Evolutionary conservation across 2,888 invertebrate genomes (phyloP), one percentile per base, ranked within the genome.

Genomic region (Lissocephala sabroskyi): DNA sequence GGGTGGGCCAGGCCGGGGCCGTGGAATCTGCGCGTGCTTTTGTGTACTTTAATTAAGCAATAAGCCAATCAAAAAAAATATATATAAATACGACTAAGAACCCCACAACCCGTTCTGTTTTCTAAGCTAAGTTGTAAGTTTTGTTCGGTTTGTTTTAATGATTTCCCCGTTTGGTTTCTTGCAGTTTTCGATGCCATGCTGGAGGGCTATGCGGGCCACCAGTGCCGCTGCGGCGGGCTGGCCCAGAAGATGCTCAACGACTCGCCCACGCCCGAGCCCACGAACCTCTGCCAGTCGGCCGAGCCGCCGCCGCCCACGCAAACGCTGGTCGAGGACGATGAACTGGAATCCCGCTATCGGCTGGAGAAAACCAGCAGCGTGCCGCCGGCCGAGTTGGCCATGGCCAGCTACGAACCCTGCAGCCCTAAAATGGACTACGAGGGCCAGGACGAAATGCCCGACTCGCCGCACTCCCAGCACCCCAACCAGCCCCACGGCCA

Each of bases 171-270:
- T 17, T 53, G 43, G 16, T 44, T 47, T 37, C 28, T 80, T 70
- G 2, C 59, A 80, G 79, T 80, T 43, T 80, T 70, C 52, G 81
- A 80, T 49, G 71, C 59, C 16, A 65, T 64, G n/a, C 44, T 74
- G 56, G 80, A 80, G n/a, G 76, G 50, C 48, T 79, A 79, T 47
- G 61, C 67, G 32, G 23, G 65, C 5, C 65, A 73, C 43, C 53
- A 77, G 60, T 70, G 76, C 52, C 57, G 70, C 28, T 59, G 71
- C 40, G 59, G 66, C n/a, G n/a, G n/a, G n/a, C n/a, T n/a, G n/a
- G 66, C 61, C 1, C 61, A 65, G 28, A 73, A 74, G 33, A 18
- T 77, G 23, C 56, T 73, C 23, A 65, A 51, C 41, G 75, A 65
- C 3, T 77, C 71, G 11, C 71, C 71, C 2, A 56, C 71, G 11